Conservation (phyloP, 2,797 vertebrate species). For the Eulemur albifrons region DNA sequence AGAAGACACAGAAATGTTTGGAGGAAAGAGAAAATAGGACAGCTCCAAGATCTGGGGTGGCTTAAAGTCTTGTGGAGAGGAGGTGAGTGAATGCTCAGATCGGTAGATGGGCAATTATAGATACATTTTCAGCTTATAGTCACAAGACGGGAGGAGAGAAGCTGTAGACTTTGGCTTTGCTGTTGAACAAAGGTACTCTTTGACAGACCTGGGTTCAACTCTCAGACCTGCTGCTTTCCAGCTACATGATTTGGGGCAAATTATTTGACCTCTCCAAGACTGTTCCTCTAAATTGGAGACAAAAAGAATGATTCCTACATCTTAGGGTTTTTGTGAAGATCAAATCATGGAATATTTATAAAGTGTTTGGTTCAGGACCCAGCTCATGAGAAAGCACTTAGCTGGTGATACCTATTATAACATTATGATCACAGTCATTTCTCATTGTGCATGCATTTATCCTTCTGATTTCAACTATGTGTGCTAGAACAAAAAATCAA, state of each 20-base stretch:
- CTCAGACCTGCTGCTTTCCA: neutral
- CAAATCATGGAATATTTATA: neutral
- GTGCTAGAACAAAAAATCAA: neutral
- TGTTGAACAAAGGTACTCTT: neutral
- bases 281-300: neutral
- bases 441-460: neutral
- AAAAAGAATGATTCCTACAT: neutral
- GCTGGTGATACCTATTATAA: neutral
- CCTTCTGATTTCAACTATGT: constrained; percentile 15
- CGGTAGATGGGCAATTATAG: neutral
- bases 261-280: neutral
- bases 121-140: neutral
- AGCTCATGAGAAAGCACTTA: neutral
- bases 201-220: neutral
- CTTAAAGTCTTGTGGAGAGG: neutral
- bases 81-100: neutral
- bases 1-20: constrained; percentile 64
- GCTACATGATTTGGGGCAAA: neutral
- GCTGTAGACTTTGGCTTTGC: neutral
- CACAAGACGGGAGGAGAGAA: neutral
- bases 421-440: neutral
- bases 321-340: neutral
- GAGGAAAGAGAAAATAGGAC: neutral
- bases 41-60: constrained; percentile 22
- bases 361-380: neutral